Base-by-base conservation (phyloP, 2,113 vertebrate species). In the Hucho hucho region DNA sequence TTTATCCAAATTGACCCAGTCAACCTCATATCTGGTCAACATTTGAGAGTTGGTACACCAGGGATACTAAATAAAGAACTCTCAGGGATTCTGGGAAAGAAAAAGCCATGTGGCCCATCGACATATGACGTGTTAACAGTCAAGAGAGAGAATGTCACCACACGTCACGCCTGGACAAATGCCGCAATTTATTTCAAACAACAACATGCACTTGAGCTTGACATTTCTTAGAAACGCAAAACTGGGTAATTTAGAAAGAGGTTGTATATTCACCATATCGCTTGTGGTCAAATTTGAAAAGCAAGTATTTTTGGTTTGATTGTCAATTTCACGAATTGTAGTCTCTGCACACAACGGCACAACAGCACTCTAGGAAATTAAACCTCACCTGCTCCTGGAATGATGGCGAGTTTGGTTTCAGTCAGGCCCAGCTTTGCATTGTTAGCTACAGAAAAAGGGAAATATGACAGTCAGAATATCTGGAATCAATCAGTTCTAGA, bases 341-440 rank as follows among this genome's bases (percentile, higher is more conserved):
- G 14, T 1, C 28, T 28, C 25, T 14, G 46, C 56, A 64, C 7
- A 61, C 4, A 69, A 13, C 2, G n/a, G 59, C 20, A 64, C 7
- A 16, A 59, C 25, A 37, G 18, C 58, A 72, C 11, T 11, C n/a
- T 61, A 3, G 7, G 1, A 74, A 24, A 70, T 49, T 11, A 70
- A 43, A 4, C 7, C 93, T 91, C 93, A 98, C 97, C 97, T 94
- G 95, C 97, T 84, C 97, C 97, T 43, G 95, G 96, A 92, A 97
- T 97, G 75, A 98, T 97, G 0, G 96, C 98, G 82, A 99, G 80
- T 86, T 97, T 98, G 5, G 98, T 95, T 90, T 99, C 98, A 74
- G 98, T 96, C 3, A 99, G 90, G 72, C 98, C 98, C 97, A 99
- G 96, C 91, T 98, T 98, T 4, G 98, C 96, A 84, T 93, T 91